A percentile compares a stretch with the other conserved stretches of the same genome.
These are phyloP conservation scores for Lasiurus cinereus DNA, from an alignment of 2,113 vertebrate genomes.

Conservation along the genomic window DNA sequence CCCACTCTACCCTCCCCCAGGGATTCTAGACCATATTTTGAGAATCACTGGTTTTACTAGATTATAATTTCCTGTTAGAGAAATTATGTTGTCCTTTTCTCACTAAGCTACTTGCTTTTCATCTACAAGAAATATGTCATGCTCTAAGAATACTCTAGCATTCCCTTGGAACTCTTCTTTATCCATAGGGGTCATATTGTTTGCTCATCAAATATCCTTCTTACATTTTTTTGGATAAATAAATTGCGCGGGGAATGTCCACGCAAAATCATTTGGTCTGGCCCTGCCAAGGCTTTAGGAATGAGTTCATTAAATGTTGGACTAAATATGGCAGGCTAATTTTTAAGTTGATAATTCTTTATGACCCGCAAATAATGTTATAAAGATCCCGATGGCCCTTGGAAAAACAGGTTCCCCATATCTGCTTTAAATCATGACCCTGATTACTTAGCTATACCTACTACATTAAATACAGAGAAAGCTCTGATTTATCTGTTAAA, in stretches of 20 bases:
- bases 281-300: no score
- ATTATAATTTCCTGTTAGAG: slow-evolving; percentile 59
- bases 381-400: no score
- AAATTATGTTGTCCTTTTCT: slow-evolving; percentile 48
- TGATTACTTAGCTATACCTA: slow-evolving; percentile 11
- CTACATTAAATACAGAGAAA: not conserved
- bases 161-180: slow-evolving; percentile 2
- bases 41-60: not conserved
- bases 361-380: no score
- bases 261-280: no score
- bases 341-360: no score
- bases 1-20: not conserved
- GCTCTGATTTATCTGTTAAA: slow-evolving; percentile 29
- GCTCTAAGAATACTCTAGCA: not conserved
- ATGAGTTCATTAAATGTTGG: no score
- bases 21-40: not conserved
- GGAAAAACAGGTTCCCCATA: no score
- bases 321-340: no score
- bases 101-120: not conserved
- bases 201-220: slow-evolving; percentile 1
- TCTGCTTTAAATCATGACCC: not conserved
- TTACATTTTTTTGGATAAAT: slow-evolving; percentile 6
- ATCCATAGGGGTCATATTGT: not conserved
- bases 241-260: no score
- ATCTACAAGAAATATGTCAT: not conserved